Percentiles rank a stretch among this genome's conserved stretches.
Conservation (phyloP, 2,113 vertebrate genomes). For the Sphyrna mokarran region DNA sequence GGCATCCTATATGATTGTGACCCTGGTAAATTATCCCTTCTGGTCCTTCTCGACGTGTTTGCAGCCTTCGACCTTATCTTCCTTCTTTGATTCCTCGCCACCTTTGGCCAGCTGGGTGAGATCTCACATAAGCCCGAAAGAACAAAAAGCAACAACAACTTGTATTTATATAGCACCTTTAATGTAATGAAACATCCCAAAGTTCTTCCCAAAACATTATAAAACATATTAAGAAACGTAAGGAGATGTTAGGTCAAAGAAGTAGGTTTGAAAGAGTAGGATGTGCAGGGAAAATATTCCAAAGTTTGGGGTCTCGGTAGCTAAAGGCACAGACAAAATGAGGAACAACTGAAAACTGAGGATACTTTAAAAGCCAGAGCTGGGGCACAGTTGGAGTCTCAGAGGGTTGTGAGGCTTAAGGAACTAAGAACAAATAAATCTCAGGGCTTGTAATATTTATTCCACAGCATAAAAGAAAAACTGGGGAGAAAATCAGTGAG, state of each 20-base stretch:
- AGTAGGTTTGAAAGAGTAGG: no score
- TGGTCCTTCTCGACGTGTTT: not conserved
- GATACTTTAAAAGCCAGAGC: no score
- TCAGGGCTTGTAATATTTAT: not conserved
- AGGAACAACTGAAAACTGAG: no score
- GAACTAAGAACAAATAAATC: slow-evolving; percentile 6
- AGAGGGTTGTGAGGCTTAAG: no score
- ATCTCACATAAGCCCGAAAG: not conserved
- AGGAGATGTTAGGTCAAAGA: no score
- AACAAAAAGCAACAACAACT: not conserved
- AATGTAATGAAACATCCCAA: not conserved
- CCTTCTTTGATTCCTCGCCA: not conserved
- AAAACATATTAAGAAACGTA: not conserved
- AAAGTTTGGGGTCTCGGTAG: no score
- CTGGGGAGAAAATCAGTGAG: not conserved
- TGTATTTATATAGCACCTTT: not conserved
- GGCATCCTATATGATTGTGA: not conserved
- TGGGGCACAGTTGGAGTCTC: no score
- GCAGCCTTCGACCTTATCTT: not conserved
- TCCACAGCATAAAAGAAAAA: not conserved
- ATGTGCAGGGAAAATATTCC: no score
- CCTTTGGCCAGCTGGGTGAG: not conserved
- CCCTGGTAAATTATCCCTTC: not conserved
- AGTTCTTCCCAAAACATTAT: not conserved
- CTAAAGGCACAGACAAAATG: no score